These are phyloP conservation scores for Eupleurogrammus muticus DNA, from an alignment of 2,797 vertebrate species.

Conservation along the genomic window DNA sequence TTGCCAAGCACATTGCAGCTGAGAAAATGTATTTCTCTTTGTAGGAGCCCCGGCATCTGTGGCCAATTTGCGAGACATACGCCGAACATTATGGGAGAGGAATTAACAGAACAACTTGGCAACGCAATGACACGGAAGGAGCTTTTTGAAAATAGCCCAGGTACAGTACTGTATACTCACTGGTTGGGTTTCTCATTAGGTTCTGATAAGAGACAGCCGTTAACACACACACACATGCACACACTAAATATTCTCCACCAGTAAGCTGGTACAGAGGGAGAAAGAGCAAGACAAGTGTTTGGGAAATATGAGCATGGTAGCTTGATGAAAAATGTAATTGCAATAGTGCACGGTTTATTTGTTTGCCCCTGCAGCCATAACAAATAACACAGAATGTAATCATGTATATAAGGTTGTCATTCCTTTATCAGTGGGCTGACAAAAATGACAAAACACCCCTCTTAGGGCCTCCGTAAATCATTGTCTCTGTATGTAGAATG, in stretches of 20 bases:
- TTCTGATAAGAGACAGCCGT: slow-evolving; percentile 71
- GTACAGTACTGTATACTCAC: slow-evolving; percentile 60
- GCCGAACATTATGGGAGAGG: slow-evolving; percentile 78
- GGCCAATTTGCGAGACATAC: slow-evolving; percentile 85
- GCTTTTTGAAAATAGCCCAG: slow-evolving; percentile 79
- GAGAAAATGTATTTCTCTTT: slow-evolving; percentile 83
- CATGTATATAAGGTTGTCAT: slow-evolving; percentile 82
- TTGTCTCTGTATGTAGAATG: slow-evolving; percentile 61
- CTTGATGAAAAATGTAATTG: slow-evolving; percentile 81
- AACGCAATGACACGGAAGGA: slow-evolving; percentile 74
- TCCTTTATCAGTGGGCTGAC: slow-evolving; percentile 79
- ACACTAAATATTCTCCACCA: slow-evolving; percentile 60
- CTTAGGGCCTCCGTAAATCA: slow-evolving; percentile 72
- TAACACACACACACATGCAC: slow-evolving; percentile 12
- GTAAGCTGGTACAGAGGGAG: slow-evolving; percentile 46
- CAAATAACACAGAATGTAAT: slow-evolving; percentile 80
- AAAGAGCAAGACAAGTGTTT: slow-evolving; percentile 72
- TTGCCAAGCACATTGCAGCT: slow-evolving; percentile 79
- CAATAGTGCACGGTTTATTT: slow-evolving; percentile 78
- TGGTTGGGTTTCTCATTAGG: slow-evolving; percentile 73
- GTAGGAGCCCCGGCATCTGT: slow-evolving; percentile 80
- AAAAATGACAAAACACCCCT: slow-evolving; percentile 81
- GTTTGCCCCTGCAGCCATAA: slow-evolving; percentile 80
- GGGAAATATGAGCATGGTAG: slow-evolving; percentile 70
- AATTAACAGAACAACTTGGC: slow-evolving; percentile 83